Conservation (phyloP, 2,888 invertebrate species). For the Stegophylla sp. region DNA sequence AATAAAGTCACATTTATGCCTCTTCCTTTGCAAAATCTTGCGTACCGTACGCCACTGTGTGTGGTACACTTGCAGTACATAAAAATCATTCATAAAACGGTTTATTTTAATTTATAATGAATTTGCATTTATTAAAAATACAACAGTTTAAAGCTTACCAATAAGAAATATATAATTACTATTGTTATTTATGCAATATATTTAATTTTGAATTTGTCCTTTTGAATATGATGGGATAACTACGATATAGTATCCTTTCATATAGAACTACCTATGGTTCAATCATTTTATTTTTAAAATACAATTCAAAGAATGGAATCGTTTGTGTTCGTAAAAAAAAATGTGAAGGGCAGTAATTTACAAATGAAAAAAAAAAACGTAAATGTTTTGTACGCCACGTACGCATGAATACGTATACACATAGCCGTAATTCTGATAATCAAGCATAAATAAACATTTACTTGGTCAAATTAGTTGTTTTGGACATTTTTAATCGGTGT, state of each 20-base stretch:
- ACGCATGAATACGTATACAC: background rate
- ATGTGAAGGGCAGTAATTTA: constrained; percentile 29
- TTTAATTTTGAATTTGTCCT: background rate
- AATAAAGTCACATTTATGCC: no score
- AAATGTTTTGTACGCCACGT: constrained; percentile 3
- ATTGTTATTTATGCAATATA: background rate
- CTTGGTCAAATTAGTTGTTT: constrained; percentile 32
- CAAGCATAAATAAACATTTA: constrained; percentile 25
- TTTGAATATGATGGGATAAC: background rate
- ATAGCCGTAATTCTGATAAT: constrained; percentile 3
- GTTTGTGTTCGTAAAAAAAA: constrained; percentile 20
- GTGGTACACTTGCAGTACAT: no score
- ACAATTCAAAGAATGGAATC: constrained; percentile 32
- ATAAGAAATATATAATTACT: background rate
- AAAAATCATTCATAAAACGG: no score
- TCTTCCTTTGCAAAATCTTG: no score
- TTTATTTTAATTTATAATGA: no score
- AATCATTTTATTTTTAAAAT: constrained; percentile 4
- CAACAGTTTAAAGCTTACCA: background rate
- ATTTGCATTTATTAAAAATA: no score
- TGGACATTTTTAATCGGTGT: constrained; percentile 42
- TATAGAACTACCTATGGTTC: constrained; percentile 13
- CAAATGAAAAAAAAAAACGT: background rate
- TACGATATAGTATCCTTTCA: background rate
- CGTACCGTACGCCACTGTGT: no score